Evolutionary conservation across 30 jellyfish, hydroid and myxozoan genomes (phyloP).

Genomic region (Hydractinia symbiolongicarpus): DNA sequence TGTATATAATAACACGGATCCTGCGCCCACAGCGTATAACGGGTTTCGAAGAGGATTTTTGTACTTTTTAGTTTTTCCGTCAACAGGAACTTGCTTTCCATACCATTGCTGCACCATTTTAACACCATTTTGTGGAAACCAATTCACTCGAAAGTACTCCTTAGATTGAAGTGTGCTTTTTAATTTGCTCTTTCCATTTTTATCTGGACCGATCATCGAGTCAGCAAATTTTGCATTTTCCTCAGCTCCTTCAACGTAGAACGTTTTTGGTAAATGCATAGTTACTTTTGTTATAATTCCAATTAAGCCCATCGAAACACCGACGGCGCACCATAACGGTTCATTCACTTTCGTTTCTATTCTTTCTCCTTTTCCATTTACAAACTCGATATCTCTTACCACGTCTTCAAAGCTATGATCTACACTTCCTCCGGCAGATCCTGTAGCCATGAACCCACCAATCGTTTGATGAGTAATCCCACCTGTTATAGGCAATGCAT

Average conservation of each 20-base stretch:
- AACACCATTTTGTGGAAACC: conserved; percentile 14
- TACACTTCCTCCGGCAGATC: conserved; percentile 20
- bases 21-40: neutral
- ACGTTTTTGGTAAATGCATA: neutral
- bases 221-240: conserved; percentile 16
- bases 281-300: conserved; percentile 4
- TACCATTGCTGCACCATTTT: neutral
- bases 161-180: neutral
- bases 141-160: conserved; percentile 7
- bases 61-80: neutral
- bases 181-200: neutral
- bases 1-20: neutral
- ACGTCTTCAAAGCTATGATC: conserved; percentile 10
- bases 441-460: conserved; percentile 20
- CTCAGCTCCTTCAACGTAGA: conserved; percentile 23
- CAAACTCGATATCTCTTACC: conserved; percentile 8
- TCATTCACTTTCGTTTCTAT: neutral
- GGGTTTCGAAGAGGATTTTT: neutral
- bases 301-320: conserved; percentile 18
- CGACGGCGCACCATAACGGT: conserved; percentile 17
- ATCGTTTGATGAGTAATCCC: conserved; percentile 27
- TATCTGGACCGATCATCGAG: conserved; percentile 11
- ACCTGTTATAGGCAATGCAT: conserved; percentile 14
- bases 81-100: neutral
- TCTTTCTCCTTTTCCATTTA: conserved; percentile 6